Percentiles rank a stretch among this genome's conserved stretches.
Evolutionary conservation across 2,113 vertebrate genomes (phyloP).

Genomic region (Ceyx melanurus): DNA sequence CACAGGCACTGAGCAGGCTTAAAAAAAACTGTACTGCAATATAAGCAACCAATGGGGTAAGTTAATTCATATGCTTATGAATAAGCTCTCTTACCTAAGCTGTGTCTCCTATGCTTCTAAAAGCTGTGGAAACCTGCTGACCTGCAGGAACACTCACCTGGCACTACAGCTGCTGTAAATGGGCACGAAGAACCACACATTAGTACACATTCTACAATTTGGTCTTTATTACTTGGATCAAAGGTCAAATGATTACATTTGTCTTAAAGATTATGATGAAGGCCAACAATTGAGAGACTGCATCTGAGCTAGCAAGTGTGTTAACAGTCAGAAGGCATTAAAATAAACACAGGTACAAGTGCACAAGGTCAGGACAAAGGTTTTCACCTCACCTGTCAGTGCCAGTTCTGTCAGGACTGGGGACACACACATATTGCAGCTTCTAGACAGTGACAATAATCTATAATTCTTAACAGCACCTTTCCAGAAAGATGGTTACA

Average conservation of each 20-base stretch:
- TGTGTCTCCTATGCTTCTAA: rapidly evolving
- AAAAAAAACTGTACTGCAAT: neutral
- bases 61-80: rapidly evolving
- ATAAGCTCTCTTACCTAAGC: neutral
- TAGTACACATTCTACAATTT: neutral
- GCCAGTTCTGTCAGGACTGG: neutral
- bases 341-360: neutral
- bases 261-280: neutral
- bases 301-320: neutral
- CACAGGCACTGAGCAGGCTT: neutral
- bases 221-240: constrained; percentile 57
- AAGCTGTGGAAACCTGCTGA: neutral
- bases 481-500: neutral
- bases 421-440: neutral
- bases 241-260: constrained; percentile 29
- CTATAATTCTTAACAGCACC: neutral
- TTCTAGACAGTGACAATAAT: neutral
- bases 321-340: neutral
- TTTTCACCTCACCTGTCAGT: neutral
- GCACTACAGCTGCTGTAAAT: neutral
- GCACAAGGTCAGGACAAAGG: neutral
- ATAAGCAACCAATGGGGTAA: neutral
- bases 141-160: neutral
- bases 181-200: neutral
- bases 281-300: neutral